phyloP scores from a whole-genome alignment of 92 coral and sea anemone genomes.

The Palythoa caribaeorum region DNA sequence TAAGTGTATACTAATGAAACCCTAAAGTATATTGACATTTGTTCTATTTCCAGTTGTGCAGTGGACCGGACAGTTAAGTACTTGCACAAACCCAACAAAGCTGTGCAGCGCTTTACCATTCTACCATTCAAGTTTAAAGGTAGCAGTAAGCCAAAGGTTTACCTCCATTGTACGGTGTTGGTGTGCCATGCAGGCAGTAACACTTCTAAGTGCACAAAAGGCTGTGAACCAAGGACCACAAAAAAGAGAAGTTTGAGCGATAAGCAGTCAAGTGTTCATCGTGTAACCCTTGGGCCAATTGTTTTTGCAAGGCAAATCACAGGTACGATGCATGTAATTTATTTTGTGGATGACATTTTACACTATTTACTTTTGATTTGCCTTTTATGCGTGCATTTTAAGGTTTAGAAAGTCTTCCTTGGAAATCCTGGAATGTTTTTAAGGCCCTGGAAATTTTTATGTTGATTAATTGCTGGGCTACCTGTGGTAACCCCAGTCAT shows the following conservation, averaged over 20 bases:
- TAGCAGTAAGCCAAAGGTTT: slow-evolving; percentile 58
- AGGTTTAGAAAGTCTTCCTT: background rate
- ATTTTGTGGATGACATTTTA: background rate
- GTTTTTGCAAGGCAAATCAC: background rate
- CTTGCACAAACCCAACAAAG: slow-evolving; percentile 53
- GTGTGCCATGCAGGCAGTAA: slow-evolving; percentile 78
- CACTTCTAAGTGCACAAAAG: slow-evolving; percentile 75
- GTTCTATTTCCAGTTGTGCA: slow-evolving; percentile 58
- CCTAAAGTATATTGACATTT: background rate
- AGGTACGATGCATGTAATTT: background rate
- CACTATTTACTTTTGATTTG: background rate
- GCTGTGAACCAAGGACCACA: slow-evolving; percentile 53
- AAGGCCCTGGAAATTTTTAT: too few species aligned
- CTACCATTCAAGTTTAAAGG: slow-evolving; percentile 72
- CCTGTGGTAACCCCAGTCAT: too few species aligned
- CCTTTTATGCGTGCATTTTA: background rate
- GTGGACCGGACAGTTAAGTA: slow-evolving; percentile 70
- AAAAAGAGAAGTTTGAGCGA: slow-evolving; percentile 53
- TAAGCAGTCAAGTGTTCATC: slow-evolving; percentile 50
- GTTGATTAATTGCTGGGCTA: too few species aligned
- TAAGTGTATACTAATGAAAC: background rate
- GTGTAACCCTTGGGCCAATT: slow-evolving; percentile 85
- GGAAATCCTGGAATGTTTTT: background rate
- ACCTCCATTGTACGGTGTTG: slow-evolving; percentile 83
- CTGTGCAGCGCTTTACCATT: slow-evolving; percentile 77